phyloP scores from a whole-genome alignment of 1,140 invertebrate species.

The Probaryconus sp. region DNA sequence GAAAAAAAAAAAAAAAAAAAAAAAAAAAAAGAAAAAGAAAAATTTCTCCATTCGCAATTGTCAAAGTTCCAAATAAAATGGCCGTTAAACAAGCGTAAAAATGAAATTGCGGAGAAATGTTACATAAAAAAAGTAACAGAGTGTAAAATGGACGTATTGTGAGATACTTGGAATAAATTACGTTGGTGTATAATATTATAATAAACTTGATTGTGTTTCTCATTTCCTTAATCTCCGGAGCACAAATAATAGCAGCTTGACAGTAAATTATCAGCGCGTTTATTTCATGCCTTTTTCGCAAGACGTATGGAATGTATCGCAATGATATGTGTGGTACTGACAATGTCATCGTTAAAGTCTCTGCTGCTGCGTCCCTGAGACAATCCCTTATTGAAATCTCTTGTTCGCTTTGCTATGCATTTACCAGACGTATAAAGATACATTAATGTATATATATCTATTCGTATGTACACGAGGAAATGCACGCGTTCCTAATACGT shows the following conservation, averaged over 20 bases:
- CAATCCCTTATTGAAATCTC: slow-evolving; percentile 65
- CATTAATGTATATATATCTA: slow-evolving; percentile 25
- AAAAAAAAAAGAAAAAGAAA: too few relatives aligned
- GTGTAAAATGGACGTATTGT: slow-evolving; percentile 48
- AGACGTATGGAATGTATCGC: slow-evolving; percentile 56
- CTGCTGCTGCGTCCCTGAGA: slow-evolving; percentile 60
- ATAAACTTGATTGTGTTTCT: slow-evolving; percentile 58
- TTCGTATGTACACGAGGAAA: slow-evolving; percentile 38
- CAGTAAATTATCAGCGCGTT: slow-evolving; percentile 59
- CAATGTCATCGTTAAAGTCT: slow-evolving; percentile 65
- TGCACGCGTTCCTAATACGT: slow-evolving; percentile 26
- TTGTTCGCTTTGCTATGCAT: slow-evolving; percentile 36
- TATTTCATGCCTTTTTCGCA: slow-evolving; percentile 61
- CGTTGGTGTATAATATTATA: slow-evolving; percentile 47
- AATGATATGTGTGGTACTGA: slow-evolving; percentile 56
- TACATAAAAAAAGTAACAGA: slow-evolving; percentile 34
- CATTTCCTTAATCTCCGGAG: slow-evolving; percentile 57
- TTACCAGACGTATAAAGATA: slow-evolving; percentile 41
- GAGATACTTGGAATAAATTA: slow-evolving; percentile 46
- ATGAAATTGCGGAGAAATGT: slow-evolving; percentile 35
- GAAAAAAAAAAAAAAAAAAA: too few relatives aligned
- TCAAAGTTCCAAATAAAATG: slow-evolving; percentile 39
- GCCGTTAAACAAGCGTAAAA: slow-evolving; percentile 29
- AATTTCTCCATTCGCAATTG: slow-evolving; percentile 21
- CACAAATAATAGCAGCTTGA: slow-evolving; percentile 52